Conservation (phyloP, 1,140 invertebrate genomes). For the Drosophila saltans region DNA sequence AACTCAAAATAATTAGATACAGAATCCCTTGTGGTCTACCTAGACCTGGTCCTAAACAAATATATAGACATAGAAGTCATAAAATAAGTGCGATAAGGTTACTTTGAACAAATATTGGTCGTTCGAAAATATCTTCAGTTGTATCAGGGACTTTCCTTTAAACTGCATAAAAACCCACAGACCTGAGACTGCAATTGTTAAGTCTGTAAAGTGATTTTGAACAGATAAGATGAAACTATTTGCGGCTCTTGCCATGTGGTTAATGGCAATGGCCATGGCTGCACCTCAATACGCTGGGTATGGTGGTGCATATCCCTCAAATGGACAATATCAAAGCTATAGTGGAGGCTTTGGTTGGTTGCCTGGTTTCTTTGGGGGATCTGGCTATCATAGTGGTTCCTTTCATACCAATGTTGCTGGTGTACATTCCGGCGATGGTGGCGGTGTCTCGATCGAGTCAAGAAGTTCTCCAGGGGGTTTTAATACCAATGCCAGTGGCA, state of each 20-base stretch:
- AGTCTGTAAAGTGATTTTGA: background rate
- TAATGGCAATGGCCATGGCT: background rate
- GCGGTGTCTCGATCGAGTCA: background rate
- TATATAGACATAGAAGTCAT: background rate
- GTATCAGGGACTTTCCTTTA: no score
- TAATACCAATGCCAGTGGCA: background rate
- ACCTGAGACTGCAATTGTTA: background rate
- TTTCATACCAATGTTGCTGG: background rate
- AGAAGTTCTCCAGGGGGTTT: background rate
- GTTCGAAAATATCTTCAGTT: background rate
- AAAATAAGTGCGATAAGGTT: background rate
- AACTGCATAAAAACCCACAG: background rate
- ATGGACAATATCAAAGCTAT: background rate
- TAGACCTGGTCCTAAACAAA: background rate
- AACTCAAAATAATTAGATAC: background rate
- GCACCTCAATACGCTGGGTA: conserved; percentile 3
- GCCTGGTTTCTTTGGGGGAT: background rate
- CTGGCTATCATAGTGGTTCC: background rate
- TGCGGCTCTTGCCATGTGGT: background rate
- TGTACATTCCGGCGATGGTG: background rate
- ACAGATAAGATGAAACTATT: background rate
- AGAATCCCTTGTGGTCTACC: no score
- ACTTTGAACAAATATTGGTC: background rate
- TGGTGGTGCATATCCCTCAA: background rate
- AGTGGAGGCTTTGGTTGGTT: background rate